phyloP scores from a whole-genome alignment of 2,113 vertebrate species.

The Promerops cafer region DNA sequence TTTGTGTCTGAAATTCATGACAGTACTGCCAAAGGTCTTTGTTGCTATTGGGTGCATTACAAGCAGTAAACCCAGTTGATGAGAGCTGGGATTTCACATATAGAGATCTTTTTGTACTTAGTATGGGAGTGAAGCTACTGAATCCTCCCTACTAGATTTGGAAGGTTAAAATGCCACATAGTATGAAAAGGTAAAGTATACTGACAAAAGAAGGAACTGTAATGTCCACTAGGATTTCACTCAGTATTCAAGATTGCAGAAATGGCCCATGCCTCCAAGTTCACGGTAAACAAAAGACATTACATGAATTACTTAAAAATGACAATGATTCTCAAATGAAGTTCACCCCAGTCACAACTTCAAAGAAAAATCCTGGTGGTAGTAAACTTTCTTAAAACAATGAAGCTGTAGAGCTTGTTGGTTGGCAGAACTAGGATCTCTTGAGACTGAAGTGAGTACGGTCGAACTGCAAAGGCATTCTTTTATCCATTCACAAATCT shows the following conservation, averaged over 20 bases:
- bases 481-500: neutral
- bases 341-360: neutral
- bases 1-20: constrained; percentile 4
- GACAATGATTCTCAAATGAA: neutral
- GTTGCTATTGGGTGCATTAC: neutral
- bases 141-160: neutral
- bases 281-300: neutral
- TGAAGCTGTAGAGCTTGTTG: neutral
- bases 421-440: neutral
- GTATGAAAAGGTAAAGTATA: neutral
- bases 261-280: neutral
- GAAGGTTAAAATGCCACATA: neutral
- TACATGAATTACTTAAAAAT: neutral
- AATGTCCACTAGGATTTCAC: neutral
- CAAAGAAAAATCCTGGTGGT: neutral
- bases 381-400: neutral
- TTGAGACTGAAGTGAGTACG: neutral
- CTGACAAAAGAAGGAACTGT: neutral
- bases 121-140: neutral
- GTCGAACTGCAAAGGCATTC: neutral
- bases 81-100: neutral
- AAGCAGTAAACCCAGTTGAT: neutral
- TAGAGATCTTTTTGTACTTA: neutral
- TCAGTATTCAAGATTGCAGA: neutral
- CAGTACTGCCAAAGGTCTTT: neutral